Evolutionary conservation across 1,140 invertebrate genomes (phyloP).

Genomic region (Zaprionus davidi): DNA sequence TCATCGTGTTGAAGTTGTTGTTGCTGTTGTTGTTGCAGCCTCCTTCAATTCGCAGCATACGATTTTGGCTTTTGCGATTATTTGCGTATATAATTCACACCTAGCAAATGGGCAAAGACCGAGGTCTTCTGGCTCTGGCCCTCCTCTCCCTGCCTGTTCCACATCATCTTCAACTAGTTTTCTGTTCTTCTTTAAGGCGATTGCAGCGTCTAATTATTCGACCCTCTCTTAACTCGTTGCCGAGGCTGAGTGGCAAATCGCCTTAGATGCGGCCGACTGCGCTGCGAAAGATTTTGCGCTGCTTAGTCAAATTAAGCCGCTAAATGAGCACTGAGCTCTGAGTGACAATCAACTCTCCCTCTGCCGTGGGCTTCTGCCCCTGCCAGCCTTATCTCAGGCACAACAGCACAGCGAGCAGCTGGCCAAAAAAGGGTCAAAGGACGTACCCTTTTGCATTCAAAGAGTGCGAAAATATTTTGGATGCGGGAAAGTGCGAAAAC

Average conservation of each 20-base stretch:
- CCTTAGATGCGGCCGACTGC: slow-evolving; percentile 37
- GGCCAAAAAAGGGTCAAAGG: neutral
- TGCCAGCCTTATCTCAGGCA: neutral
- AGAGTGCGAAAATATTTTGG: slow-evolving; percentile 47
- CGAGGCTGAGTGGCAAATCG: slow-evolving; percentile 36
- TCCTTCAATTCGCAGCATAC: slow-evolving; percentile 39
- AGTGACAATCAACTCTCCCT: slow-evolving; percentile 41
- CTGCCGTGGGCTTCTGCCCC: neutral
- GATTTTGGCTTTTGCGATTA: slow-evolving; percentile 39
- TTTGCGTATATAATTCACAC: slow-evolving; percentile 56
- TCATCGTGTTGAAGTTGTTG: slow-evolving; percentile 26
- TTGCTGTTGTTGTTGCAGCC: slow-evolving; percentile 4
- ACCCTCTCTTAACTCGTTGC: slow-evolving; percentile 12
- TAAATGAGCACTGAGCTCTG: slow-evolving; percentile 71
- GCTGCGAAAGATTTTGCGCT: slow-evolving; percentile 39
- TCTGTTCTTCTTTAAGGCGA: neutral
- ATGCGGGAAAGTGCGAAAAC: slow-evolving; percentile 34
- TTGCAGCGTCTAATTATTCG: slow-evolving; percentile 57
- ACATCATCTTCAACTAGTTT: too few relatives aligned
- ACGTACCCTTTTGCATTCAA: neutral
- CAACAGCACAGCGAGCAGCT: neutral
- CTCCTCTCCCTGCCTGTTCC: neutral
- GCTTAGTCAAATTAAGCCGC: slow-evolving; percentile 70
- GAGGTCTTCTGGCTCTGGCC: neutral
- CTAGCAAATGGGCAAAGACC: too few relatives aligned